Base-by-base conservation (phyloP, 2,113 vertebrate species). In the Eptatretus burgeri region DNA sequence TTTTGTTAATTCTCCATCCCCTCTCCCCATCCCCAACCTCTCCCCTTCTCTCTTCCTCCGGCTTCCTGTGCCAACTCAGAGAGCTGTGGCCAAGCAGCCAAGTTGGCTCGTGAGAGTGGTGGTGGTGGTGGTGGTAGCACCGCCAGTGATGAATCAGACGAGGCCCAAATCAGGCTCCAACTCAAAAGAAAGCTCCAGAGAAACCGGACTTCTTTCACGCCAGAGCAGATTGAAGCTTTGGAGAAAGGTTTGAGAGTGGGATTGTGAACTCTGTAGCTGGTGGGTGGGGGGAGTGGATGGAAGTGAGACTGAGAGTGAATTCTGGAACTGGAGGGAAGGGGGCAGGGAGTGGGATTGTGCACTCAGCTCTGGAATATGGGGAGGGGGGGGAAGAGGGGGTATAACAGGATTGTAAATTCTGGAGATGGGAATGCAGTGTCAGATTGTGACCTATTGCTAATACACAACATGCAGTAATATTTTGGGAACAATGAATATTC, bases 121-220 rank as follows among this genome's bases (percentile, higher is more conserved):
- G 53, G 52, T 14, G 52, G 14, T 56, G 52, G 52, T 5, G 52
- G 53, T n/a, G 53, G 53, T 20, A 60, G 53, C 19, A 17, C 53
- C 2, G 53, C 53, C 16, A 60, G 53, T 20, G 80, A 64, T 71
- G 75, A 81, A 5, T 72, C 77, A 2, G 80, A 82, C 51, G 79
- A 81, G 70, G 78, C 81, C 66, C 81, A 80, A 70, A 76, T 83
- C 69, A 75, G 79, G 65, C 74, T 83, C 69, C 80, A 83, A 75
- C 76, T 83, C 65, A 83, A 82, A 73, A 79, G 81, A 69, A 83
- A 83, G 70, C 74, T 83, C 67, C 81, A 83, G 71, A 77, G 80
- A 66, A 83, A 83, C 76, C 68, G 81, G 67, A 83, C 80, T 16
- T 82, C 80, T 69, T 83, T 82, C 70, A 82, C 78, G 11, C 79